Conservation (phyloP, 2,113 vertebrate species). For the Motacilla alba region DNA sequence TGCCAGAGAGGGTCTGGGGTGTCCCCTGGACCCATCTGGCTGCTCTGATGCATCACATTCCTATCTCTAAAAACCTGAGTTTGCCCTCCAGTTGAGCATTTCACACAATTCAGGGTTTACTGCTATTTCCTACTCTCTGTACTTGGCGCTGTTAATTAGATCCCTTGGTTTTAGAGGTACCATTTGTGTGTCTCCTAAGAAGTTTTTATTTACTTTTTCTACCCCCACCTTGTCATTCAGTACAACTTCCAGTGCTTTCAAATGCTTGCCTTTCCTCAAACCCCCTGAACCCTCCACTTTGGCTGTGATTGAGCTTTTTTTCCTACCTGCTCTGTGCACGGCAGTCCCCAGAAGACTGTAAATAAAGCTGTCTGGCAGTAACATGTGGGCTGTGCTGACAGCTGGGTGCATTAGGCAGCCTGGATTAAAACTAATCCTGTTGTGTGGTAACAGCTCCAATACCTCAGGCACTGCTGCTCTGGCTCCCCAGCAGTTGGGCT, state of each 20-base stretch:
- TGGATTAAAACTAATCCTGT: conserved; percentile 54
- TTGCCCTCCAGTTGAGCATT: background rate
- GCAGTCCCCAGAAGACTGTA: background rate
- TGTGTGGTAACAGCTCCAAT: background rate
- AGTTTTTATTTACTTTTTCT: background rate
- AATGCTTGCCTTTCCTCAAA: background rate
- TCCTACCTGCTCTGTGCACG: background rate
- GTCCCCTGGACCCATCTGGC: background rate
- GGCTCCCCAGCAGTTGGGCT: background rate
- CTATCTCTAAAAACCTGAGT: background rate
- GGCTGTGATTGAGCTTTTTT: background rate
- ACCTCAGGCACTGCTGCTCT: background rate
- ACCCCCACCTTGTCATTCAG: too few species aligned
- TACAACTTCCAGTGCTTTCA: background rate
- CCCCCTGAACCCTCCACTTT: background rate
- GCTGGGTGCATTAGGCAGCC: conserved; percentile 3
- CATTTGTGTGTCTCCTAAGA: background rate
- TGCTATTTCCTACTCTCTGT: background rate
- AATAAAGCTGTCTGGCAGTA: conserved; percentile 4
- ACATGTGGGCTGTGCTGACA: background rate
- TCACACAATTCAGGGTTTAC: background rate
- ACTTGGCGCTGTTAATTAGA: background rate
- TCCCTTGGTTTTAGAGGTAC: background rate
- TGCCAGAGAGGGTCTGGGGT: background rate
- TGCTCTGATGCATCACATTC: background rate